Conservation (phyloP, 2,113 vertebrate genomes). For the Silurus meridionalis region DNA sequence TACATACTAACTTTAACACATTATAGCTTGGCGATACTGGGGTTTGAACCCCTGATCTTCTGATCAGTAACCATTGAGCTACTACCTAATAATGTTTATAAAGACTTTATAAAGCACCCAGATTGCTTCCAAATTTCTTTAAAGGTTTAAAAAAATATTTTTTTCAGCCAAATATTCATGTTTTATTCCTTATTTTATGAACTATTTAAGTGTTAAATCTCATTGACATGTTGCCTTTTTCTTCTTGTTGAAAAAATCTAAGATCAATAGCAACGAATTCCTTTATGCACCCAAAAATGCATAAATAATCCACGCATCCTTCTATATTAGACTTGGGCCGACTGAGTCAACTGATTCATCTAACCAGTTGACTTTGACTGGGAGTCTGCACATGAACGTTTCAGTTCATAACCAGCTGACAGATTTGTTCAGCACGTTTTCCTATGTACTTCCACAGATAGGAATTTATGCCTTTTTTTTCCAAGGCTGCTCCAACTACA, state of each 20-base stretch:
- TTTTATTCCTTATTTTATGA: neutral
- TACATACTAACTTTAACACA: too few relatives aligned
- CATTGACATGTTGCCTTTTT: neutral
- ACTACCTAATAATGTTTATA: too few relatives aligned
- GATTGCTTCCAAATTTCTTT: too few relatives aligned
- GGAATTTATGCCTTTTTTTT: slow-evolving; percentile 40
- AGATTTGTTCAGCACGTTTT: slow-evolving; percentile 28
- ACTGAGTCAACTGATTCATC: neutral
- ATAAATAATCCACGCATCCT: neutral
- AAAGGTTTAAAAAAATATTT: too few relatives aligned
- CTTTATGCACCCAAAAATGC: neutral
- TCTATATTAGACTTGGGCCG: neutral
- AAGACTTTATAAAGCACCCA: too few relatives aligned
- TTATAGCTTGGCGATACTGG: too few relatives aligned
- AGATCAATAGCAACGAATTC: neutral
- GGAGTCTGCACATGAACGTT: slow-evolving; percentile 4
- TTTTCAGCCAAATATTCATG: too few relatives aligned
- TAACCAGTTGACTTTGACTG: neutral
- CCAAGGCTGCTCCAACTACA: slow-evolving; percentile 62
- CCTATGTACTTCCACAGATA: slow-evolving; percentile 43
- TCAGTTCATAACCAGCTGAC: slow-evolving; percentile 22
- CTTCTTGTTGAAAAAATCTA: neutral
- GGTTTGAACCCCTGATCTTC: too few relatives aligned
- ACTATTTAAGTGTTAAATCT: neutral
- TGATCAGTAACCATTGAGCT: too few relatives aligned